Base-by-base conservation (phyloP, 1,140 invertebrate species). In the Euglossa dilemma region DNA sequence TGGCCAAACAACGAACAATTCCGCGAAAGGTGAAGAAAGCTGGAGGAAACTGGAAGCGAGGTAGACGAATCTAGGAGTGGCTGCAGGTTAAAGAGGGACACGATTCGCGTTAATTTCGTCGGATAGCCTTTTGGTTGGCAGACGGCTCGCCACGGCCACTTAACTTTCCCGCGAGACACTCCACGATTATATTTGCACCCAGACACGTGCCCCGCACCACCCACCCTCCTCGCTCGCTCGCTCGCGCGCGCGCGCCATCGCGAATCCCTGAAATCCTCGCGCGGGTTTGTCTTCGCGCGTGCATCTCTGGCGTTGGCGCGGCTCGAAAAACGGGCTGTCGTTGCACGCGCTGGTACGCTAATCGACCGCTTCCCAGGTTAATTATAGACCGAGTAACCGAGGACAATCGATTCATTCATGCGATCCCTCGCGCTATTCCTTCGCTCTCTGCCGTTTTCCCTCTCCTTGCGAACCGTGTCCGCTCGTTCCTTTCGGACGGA, bases 101-200 rank as follows among this genome's bases (percentile, higher is more conserved):
- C 75, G 64, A 57, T 64, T 52, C 63, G 70, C 76, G 71, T 84
- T 86, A 75, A 84, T 86, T 80, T 83, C 73, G 72, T 54, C 75
- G 56, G 52, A 56, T 54, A 52, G 36, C 63, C 50, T 79, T 84
- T 84, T 50, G 56, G 59, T 56, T 52, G 43, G 16, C 56, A 14
- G 45, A 47, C 20, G 73, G 80, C 86, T 88, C 87, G 79, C 76
- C 87, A 80, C 78, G 73, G 76, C 85, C 88, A 89, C 87, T 89
- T 89, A 89, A 86, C 80, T 88, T 82, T 77, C 72, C 82, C 83
- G 85, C 86, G 82, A 87, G 86, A 88, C 85, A 88, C 81, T 84
- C 82, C 50, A 72, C 82, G 85, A 88, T 88, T 87, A 88, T 88
- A 88, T 87, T 88, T 88, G 87, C 85, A 80, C 73, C 82, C 85